Conservation (phyloP, 2,888 invertebrate genomes). For the Calliphora vomitoria region DNA sequence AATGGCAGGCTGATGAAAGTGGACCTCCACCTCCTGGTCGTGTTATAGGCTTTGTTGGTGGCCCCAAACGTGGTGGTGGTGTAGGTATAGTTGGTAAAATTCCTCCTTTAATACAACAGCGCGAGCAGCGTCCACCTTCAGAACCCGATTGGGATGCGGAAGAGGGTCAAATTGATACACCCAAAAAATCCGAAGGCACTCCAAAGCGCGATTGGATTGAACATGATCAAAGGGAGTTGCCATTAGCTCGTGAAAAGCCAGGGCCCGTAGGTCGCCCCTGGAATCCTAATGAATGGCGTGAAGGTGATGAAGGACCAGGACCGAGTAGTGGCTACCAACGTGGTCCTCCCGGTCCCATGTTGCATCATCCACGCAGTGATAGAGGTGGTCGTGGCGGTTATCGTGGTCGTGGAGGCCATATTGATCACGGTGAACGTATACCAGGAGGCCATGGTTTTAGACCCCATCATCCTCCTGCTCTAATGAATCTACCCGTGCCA, state of each 20-base stretch:
- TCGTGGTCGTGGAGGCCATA: slow-evolving; percentile 76
- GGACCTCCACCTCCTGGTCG: slow-evolving; percentile 65
- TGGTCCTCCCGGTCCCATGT: slow-evolving; percentile 53
- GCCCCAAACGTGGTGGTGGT: slow-evolving; percentile 79
- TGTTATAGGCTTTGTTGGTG: slow-evolving; percentile 79
- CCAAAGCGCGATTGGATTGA: slow-evolving; percentile 74
- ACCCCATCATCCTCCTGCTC: slow-evolving; percentile 80
- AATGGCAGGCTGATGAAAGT: slow-evolving; percentile 78
- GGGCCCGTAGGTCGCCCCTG: slow-evolving; percentile 75
- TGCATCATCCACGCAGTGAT: slow-evolving; percentile 80
- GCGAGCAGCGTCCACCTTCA: slow-evolving; percentile 79
- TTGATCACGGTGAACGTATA: slow-evolving; percentile 78
- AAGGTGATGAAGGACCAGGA: slow-evolving; percentile 76
- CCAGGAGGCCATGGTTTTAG: slow-evolving; percentile 79
- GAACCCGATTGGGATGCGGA: slow-evolving; percentile 84
- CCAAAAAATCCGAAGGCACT: slow-evolving; percentile 63
- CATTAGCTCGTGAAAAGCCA: slow-evolving; percentile 71
- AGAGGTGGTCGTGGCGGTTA: slow-evolving; percentile 78
- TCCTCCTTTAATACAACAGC: slow-evolving; percentile 60
- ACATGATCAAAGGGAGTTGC: slow-evolving; percentile 78
- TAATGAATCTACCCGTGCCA: slow-evolving; percentile 81
- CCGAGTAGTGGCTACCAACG: slow-evolving; percentile 72
- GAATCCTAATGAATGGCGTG: slow-evolving; percentile 80
- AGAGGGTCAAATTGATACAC: slow-evolving; percentile 77
- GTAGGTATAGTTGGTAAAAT: slow-evolving; percentile 62